phyloP scores from a whole-genome alignment of 2,888 invertebrate genomes.

The Melinopterus prodromus region DNA sequence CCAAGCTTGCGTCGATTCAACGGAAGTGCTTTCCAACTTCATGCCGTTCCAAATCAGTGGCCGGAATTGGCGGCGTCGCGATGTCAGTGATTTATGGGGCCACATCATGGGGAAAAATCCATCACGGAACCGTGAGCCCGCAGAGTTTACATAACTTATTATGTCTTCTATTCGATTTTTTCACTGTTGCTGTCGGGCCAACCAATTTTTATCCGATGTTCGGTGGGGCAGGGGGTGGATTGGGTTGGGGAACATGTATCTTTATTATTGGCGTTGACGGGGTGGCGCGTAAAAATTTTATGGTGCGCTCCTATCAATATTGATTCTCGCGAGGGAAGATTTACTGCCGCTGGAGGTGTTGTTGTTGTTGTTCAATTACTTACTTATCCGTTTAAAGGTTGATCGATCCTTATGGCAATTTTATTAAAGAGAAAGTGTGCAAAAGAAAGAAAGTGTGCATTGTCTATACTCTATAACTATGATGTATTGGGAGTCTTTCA shows the following conservation, averaged over 20 bases:
- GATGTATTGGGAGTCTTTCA: neutral
- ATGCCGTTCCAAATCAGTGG: slow-evolving; percentile 10
- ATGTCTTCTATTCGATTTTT: slow-evolving; percentile 4
- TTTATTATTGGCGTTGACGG: slow-evolving; percentile 6
- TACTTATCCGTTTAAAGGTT: neutral
- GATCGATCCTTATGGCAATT: neutral
- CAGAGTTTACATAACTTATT: neutral
- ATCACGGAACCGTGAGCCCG: neutral
- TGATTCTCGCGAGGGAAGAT: neutral
- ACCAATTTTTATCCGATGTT: neutral
- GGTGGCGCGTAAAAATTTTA: slow-evolving; percentile 13
- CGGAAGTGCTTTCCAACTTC: neutral
- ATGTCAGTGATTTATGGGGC: neutral
- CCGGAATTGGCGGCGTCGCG: slow-evolving; percentile 9
- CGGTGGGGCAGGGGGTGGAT: neutral
- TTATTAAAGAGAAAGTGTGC: neutral
- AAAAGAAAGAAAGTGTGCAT: neutral
- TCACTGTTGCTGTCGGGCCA: neutral
- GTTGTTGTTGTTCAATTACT: slow-evolving; percentile 4
- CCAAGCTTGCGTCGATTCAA: neutral
- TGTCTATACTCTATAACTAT: neutral
- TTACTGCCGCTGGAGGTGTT: neutral
- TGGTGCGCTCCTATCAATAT: slow-evolving; percentile 6
- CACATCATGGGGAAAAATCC: neutral
- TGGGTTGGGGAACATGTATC: neutral